A percentile compares a stretch with the other conserved stretches of the same genome.
Conservation (phyloP, 2,113 vertebrate species). For the Mohoua ochrocephala region DNA sequence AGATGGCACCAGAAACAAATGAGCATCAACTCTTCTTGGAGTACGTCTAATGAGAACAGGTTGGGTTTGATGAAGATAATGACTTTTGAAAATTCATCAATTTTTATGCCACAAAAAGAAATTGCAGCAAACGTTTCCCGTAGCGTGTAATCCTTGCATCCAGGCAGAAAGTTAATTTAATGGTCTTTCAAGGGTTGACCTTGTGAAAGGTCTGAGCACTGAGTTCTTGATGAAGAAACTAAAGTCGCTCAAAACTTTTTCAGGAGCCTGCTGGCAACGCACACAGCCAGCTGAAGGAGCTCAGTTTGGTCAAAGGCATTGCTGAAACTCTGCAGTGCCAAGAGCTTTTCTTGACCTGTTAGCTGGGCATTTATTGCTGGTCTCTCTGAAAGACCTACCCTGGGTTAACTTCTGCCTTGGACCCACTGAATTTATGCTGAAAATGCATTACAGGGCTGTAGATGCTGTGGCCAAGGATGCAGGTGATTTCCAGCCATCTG, state of each 20-base stretch:
- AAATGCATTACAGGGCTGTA: neutral
- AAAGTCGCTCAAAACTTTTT: neutral
- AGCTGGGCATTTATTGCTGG: neutral
- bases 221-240: neutral
- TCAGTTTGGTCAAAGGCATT: neutral
- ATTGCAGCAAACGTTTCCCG: neutral
- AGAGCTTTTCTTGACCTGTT: neutral
- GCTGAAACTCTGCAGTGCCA: neutral
- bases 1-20: conserved; percentile 42
- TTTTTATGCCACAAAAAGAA: conserved; percentile 19
- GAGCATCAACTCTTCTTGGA: conserved; percentile 14
- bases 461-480: too few species aligned
- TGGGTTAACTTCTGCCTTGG: neutral
- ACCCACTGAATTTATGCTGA: neutral
- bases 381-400: neutral
- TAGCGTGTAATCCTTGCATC: neutral
- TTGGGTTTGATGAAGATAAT: conserved; percentile 34
- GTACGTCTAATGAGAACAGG: conserved; percentile 35
- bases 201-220: neutral
- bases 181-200: neutral
- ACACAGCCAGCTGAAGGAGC: neutral
- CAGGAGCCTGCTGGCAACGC: neutral
- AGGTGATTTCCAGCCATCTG: neutral
- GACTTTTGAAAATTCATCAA: neutral
- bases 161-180: neutral